These are phyloP conservation scores for Ganaspis brasiliensis DNA, from an alignment of 2,888 invertebrate species.

Conservation along the genomic window DNA sequence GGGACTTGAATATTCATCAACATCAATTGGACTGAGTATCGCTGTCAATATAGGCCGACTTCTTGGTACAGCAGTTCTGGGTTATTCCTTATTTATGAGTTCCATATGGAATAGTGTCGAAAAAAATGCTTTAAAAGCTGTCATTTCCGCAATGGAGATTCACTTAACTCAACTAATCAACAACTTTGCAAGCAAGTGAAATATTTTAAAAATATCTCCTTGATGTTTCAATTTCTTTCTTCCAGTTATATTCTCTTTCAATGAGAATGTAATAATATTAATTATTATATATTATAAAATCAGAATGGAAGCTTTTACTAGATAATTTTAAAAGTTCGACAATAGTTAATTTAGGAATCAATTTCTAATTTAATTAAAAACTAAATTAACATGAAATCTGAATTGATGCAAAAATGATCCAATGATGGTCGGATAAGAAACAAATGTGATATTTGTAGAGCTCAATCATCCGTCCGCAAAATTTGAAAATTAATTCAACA, in stretches of 20 bases:
- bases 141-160: slow-evolving; percentile 87
- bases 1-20: slow-evolving; percentile 69
- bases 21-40: slow-evolving; percentile 75
- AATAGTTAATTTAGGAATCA: no score
- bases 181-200: slow-evolving; percentile 56
- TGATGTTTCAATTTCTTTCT: not conserved
- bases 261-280: no score
- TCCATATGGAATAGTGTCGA: slow-evolving; percentile 92
- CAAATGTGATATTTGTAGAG: not conserved
- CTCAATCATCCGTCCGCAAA: slow-evolving; percentile 13
- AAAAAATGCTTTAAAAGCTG: slow-evolving; percentile 89
- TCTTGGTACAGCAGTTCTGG: slow-evolving; percentile 84
- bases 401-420: not conserved
- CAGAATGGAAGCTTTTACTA: no score
- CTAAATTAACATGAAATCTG: no score
- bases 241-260: no score
- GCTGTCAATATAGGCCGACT: slow-evolving; percentile 84
- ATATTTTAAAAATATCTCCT: slow-evolving; percentile 28
- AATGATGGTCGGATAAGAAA: slow-evolving; percentile 5
- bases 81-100: slow-evolving; percentile 89
- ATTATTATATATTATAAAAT: no score
- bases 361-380: no score
- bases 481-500: not conserved
- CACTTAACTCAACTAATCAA: slow-evolving; percentile 70
- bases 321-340: no score